phyloP scores from a whole-genome alignment of 2,888 invertebrate genomes.

The Seira ritae region DNA sequence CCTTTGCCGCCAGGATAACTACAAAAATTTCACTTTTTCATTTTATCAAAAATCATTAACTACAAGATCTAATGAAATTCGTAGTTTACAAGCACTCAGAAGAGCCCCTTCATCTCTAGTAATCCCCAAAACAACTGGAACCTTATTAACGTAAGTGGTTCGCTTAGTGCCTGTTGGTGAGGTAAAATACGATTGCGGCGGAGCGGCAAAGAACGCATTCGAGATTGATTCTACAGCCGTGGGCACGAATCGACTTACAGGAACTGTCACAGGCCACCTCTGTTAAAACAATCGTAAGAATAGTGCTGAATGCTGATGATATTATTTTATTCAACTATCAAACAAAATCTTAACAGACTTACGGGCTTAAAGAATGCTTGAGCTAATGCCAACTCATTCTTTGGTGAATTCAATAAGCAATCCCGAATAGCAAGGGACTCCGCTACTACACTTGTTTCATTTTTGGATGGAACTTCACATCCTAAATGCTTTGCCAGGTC shows the following conservation, averaged over 20 bases:
- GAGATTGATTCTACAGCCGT: conserved; percentile 1
- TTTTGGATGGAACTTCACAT: too few relatives aligned
- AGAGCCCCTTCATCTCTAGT: conserved; percentile 23
- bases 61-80: too few relatives aligned
- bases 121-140: conserved; percentile 30
- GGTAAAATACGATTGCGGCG: neutral
- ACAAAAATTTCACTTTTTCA: conserved; percentile 36
- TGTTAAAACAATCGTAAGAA: neutral
- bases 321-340: too few relatives aligned
- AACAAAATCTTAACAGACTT: too few relatives aligned
- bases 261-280: conserved; percentile 8
- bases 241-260: conserved; percentile 18
- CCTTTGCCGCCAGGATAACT: too few relatives aligned
- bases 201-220: conserved; percentile 1
- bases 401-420: conserved; percentile 14
- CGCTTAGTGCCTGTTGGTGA: too few relatives aligned
- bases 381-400: neutral
- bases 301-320: too few relatives aligned
- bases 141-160: neutral
- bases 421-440: neutral
- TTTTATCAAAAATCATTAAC: neutral
- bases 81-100: conserved; percentile 20
- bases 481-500: too few relatives aligned
- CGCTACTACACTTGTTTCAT: too few relatives aligned
- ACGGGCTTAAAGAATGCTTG: conserved; percentile 12